Evolutionary conservation across 1,140 invertebrate species (phyloP).

Genomic region (Meteorus sp.): DNA sequence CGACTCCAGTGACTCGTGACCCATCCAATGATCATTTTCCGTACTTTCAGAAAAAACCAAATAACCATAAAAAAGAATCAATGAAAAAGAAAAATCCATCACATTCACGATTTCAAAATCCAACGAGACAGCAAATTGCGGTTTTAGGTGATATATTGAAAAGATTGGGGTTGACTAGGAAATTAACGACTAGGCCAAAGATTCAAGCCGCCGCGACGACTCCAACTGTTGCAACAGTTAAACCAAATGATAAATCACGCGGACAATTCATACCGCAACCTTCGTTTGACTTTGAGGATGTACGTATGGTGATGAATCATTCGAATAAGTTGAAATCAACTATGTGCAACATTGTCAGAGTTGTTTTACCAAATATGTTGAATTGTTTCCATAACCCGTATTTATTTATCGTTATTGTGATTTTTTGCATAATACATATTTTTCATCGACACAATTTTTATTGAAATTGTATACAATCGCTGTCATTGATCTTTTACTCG

Average conservation of each 20-base stretch:
- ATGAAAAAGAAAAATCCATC: not conserved
- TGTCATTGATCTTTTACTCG: slow-evolving; percentile 35
- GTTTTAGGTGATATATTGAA: slow-evolving; percentile 30
- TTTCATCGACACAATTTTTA: too few species aligned
- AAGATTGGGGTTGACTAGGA: slow-evolving; percentile 27
- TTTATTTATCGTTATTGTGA: too few species aligned
- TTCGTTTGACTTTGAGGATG: slow-evolving; percentile 18
- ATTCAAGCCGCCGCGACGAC: slow-evolving; percentile 1
- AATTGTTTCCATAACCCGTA: too few species aligned
- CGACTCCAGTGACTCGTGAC: slow-evolving; percentile 17
- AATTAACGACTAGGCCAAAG: not conserved
- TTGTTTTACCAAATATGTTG: too few species aligned
- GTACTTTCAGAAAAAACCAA: slow-evolving; percentile 37
- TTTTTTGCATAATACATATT: too few species aligned
- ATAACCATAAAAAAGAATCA: slow-evolving; percentile 17
- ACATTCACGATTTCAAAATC: too few species aligned
- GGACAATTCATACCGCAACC: not conserved
- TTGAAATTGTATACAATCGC: too few species aligned
- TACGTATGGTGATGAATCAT: slow-evolving; percentile 6
- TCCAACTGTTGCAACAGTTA: not conserved
- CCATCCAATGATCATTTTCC: slow-evolving; percentile 43
- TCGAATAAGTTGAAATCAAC: not conserved
- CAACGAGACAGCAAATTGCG: slow-evolving; percentile 17
- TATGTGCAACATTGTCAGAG: not conserved
- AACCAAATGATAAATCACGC: slow-evolving; percentile 9